Conservation (phyloP, 2,888 invertebrate genomes). For the Nomada goodeniana region DNA sequence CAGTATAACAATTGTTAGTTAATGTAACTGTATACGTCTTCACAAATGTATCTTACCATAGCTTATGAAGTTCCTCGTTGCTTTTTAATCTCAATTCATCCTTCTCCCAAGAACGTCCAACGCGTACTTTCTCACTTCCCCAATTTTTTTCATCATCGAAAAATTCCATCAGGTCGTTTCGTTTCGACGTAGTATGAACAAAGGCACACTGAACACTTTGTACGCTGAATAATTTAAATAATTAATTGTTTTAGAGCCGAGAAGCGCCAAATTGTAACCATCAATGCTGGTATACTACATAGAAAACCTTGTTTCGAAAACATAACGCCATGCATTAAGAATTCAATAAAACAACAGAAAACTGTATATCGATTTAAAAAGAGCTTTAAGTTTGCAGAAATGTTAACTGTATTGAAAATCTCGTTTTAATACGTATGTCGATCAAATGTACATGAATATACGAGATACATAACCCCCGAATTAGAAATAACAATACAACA, state of each 20-base stretch:
- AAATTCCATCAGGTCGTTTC: constrained; percentile 91
- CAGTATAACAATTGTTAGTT: neutral
- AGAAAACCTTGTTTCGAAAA: neutral
- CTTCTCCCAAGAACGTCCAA: constrained; percentile 94
- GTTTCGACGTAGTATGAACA: constrained; percentile 82
- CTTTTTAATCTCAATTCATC: constrained; percentile 98
- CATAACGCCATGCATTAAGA: constrained; percentile 6
- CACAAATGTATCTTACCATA: constrained; percentile 90
- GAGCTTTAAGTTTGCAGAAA: neutral
- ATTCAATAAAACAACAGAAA: neutral
- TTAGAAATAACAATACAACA: neutral
- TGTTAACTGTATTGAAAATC: neutral
- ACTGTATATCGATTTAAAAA: neutral
- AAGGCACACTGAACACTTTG: constrained; percentile 38
- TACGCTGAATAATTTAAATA: constrained; percentile 35
- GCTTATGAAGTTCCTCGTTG: constrained; percentile 97
- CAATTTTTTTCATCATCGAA: constrained; percentile 95
- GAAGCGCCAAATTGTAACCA: neutral
- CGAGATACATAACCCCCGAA: neutral
- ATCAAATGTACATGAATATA: neutral
- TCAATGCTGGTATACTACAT: neutral
- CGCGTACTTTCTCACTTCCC: constrained; percentile 90
- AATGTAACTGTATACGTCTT: neutral
- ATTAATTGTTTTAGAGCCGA: neutral
- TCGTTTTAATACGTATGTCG: neutral